phyloP scores from a whole-genome alignment of 2,113 vertebrate genomes.

The Poecilia latipinna region DNA sequence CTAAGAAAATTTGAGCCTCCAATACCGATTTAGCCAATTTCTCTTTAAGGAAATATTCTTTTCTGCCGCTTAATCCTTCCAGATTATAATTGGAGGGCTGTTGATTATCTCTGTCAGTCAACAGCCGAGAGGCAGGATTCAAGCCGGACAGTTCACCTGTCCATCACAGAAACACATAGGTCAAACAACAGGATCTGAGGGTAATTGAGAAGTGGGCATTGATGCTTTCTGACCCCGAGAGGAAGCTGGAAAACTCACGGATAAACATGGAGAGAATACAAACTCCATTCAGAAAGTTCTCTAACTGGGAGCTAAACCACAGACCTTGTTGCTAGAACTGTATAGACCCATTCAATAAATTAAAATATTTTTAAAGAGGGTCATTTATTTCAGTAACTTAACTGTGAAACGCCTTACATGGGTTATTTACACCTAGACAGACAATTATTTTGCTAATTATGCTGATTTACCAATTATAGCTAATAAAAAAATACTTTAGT shows the following conservation, averaged over 20 bases:
- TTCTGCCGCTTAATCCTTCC: neutral
- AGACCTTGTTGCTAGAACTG: neutral
- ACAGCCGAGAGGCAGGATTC: neutral
- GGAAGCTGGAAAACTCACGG: neutral
- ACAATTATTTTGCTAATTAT: too few relatives aligned
- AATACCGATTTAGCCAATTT: neutral
- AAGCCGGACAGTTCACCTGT: too few relatives aligned
- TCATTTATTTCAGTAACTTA: too few relatives aligned
- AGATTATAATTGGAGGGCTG: neutral
- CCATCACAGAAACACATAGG: neutral
- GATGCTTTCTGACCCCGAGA: neutral
- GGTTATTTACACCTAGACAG: too few relatives aligned
- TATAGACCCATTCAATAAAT: neutral
- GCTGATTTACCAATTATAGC: too few relatives aligned
- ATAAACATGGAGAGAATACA: neutral
- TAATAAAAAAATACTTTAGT: too few relatives aligned
- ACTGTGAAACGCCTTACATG: too few relatives aligned
- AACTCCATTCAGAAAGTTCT: neutral
- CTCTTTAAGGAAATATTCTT: neutral
- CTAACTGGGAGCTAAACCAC: neutral
- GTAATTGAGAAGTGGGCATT: neutral
- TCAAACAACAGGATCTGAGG: neutral
- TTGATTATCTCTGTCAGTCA: neutral
- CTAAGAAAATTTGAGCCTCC: neutral
- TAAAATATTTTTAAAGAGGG: neutral